Percentiles rank a stretch among this genome's conserved stretches.
Evolutionary conservation across 2,797 vertebrate genomes (phyloP).

Genomic region (Pipistrellus kuhlii): DNA sequence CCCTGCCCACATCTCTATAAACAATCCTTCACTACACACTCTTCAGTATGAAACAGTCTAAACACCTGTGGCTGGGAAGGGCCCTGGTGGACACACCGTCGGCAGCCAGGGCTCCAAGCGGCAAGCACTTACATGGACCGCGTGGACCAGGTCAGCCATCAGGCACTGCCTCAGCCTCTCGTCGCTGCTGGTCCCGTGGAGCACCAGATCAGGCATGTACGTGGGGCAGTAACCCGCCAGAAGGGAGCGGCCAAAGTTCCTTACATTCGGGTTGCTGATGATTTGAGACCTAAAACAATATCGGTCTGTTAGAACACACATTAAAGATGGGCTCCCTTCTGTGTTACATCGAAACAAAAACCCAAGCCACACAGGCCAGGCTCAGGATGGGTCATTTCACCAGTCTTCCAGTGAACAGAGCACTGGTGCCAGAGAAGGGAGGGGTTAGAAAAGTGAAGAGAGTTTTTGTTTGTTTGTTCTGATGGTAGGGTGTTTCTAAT

Average conservation of each 20-base stretch:
- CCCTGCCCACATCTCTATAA: background rate
- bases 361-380: background rate
- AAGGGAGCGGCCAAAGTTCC: conserved; percentile 92
- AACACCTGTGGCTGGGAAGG: background rate
- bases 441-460: background rate
- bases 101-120: background rate
- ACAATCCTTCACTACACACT: background rate
- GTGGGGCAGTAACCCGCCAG: conserved; percentile 92
- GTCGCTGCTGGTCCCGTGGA: conserved; percentile 91
- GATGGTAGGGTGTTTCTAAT: background rate
- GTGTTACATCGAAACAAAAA: background rate
- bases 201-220: conserved; percentile 92
- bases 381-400: background rate
- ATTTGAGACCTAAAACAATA: conserved; percentile 87
- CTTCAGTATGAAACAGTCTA: background rate
- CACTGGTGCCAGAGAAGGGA: background rate
- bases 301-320: background rate
- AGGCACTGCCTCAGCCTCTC: conserved; percentile 91
- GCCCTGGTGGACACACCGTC: background rate
- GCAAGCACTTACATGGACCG: conserved; percentile 90
- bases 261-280: conserved; percentile 88
- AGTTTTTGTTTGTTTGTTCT: background rate
- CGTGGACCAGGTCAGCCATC: conserved; percentile 89
- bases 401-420: background rate
- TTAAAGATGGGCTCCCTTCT: background rate